Evolutionary conservation across 2,797 vertebrate genomes (phyloP), one percentile per base, ranked within the genome.

Genomic region (Poeciliopsis infans): DNA sequence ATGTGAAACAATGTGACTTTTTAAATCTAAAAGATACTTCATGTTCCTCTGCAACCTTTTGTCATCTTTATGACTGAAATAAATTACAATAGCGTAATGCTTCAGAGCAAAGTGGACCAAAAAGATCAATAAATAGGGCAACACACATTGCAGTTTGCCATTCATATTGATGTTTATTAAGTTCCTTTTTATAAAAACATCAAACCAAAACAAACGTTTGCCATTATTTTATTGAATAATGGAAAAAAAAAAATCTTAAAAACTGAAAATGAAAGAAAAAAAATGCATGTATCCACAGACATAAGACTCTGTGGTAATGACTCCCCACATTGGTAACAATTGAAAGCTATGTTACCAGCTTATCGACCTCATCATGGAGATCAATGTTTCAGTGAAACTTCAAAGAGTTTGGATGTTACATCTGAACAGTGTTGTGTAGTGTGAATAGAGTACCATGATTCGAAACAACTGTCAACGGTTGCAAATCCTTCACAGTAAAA

Each of bases 71-170:
- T 76, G 75, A 85, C 76, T 87, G 73, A 69, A 53, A 82, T 8
- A 25, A 71, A 47, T 78, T 74, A 77, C 16, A 88, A 75, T 49
- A 41, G 66, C 31, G 45, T 57, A 83, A 84, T 75, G 53, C 79
- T 84, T 89, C 83, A 83, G 59, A 72, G 47, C 18, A 85, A 83
- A 88, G 31, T 68, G 55, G 83, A 72, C 66, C 75, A 51, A 39
- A 78, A 83, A 72, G 73, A 88, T 90, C 86, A 76, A 91, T 91
- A 89, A 85, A 79, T 70, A 81, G 81, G 71, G 72, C 61, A 77
- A 39, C 73, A 72, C 7, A 74, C 5, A 39, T 72, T 84, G 81
- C 74, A 82, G 68, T 31, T 49, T 74, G 47, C 45, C 70, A 82
- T 83, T 88, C 64, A 68, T 84, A 89, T 85, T 78, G 76, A 79